Conservation (phyloP, 2,888 invertebrate species). For the Tanaodytes sp. region DNA sequence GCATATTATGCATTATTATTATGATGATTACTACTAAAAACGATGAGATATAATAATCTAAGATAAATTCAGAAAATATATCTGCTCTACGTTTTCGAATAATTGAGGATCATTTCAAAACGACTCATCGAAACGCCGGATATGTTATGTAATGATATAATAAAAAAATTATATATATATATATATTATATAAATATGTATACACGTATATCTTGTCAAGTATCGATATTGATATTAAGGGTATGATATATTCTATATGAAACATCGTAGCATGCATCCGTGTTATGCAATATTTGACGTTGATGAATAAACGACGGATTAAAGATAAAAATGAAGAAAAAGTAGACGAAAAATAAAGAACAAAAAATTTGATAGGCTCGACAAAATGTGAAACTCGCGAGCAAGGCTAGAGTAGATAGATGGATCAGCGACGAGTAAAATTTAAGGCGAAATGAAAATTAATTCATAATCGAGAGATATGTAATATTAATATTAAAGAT, state of each 20-base stretch:
- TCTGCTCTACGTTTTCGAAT: constrained; percentile 38
- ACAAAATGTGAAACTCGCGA: constrained; percentile 69
- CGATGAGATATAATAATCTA: constrained; percentile 9
- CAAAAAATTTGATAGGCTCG: constrained; percentile 66
- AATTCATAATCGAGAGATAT: constrained; percentile 36
- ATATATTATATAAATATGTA: too few species aligned
- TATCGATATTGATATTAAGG: constrained; percentile 49
- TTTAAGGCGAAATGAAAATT: constrained; percentile 33
- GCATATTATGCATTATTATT: constrained; percentile 40
- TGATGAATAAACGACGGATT: constrained; percentile 25
- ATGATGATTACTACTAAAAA: background rate
- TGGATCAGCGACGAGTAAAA: constrained; percentile 57
- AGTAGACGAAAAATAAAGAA: constrained; percentile 20
- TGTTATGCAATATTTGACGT: constrained; percentile 64
- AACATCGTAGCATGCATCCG: constrained; percentile 56
- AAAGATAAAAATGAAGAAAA: constrained; percentile 7
- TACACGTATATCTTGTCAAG: constrained; percentile 52
- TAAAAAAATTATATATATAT: constrained; percentile 45
- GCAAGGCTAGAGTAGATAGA: constrained; percentile 71
- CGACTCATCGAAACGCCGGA: constrained; percentile 20
- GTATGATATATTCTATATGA: constrained; percentile 55
- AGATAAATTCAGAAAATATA: constrained; percentile 30
- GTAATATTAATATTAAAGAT: constrained; percentile 50
- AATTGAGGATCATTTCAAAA: constrained; percentile 21
- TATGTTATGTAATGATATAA: constrained; percentile 52